Evolutionary conservation across 2,888 invertebrate species (phyloP), one percentile per base, ranked within the genome.

Genomic region (Cartodere bifasciata): DNA sequence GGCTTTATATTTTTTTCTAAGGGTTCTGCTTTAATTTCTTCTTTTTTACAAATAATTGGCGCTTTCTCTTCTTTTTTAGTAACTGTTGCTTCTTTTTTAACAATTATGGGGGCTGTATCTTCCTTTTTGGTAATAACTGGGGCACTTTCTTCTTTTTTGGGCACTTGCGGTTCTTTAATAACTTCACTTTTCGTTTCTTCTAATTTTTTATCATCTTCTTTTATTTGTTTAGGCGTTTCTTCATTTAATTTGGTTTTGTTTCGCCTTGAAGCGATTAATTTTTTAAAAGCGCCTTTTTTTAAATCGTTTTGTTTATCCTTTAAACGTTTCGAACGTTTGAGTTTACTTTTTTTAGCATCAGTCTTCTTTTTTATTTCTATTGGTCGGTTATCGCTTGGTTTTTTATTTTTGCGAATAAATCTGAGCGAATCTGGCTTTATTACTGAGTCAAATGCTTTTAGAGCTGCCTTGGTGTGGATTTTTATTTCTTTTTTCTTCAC

Each of bases 281-380:
- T 30, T 35, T 6, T 9, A 36, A 36, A 10, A 36, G 30, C 2
- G 35, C 34, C 7, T 22, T 28, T 21, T 23, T 34, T 34, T 1
- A 21, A 16, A 9, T 29, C 12, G 5, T 39, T 32, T 13, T 10
- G 6, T 26, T 34, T 32, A 7, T 20, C 22, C 32, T 35, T 3
- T 34, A 31, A 12, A 33, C 31, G 33, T 38, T 30, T 20, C 16
- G 30, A 12, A 33, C 31, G 33, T 38, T 30, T 20, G 14, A 13
- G 9, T 29, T 28, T 2, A 12, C 28, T 15, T 23, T 20, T n/a
- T 20, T 31, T 27, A 7, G 11, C 23, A 11, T 4, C 4, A 13
- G 4, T 31, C 33, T 29, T 34, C 34, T 10, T 29, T 24, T 29
- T 23, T 20, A 27, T 23, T 16, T 31, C 28, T 7, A 13, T 7